Conservation (phyloP, 2,113 vertebrate genomes). For the Heterotis niloticus region DNA sequence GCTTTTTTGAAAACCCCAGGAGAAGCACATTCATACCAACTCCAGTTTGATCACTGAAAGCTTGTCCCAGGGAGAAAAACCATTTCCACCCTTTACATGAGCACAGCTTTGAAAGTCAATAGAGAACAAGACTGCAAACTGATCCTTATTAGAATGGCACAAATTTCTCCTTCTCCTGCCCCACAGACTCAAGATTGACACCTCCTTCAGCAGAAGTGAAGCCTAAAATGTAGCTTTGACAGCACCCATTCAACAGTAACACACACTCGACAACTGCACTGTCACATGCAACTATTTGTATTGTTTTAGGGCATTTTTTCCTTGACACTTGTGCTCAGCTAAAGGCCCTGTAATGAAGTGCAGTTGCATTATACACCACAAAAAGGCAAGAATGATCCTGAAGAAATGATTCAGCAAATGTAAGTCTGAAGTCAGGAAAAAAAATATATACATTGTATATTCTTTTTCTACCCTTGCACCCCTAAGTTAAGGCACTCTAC, state of each 20-base stretch:
- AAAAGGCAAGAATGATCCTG: neutral
- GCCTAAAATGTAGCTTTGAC: slow-evolving; percentile 11
- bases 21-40: neutral
- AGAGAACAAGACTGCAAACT: neutral
- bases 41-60: neutral
- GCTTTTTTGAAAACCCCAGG: slow-evolving; percentile 8
- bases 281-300: neutral
- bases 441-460: too few species aligned
- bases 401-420: neutral
- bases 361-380: neutral
- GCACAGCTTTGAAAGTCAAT: neutral
- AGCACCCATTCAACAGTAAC: slow-evolving; percentile 29
- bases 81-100: neutral
- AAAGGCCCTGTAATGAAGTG: neutral
- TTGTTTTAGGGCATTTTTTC: neutral
- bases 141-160: slow-evolving; percentile 5
- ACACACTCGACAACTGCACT: neutral
- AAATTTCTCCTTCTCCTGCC: neutral
- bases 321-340: neutral
- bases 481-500: too few species aligned
- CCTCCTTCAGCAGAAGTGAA: neutral
- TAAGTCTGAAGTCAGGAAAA: too few species aligned
- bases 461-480: too few species aligned
- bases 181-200: neutral
- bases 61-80: slow-evolving; percentile 2